These are phyloP conservation scores for Myiotriccus ornatus DNA, from an alignment of 2,797 vertebrate species.

Conservation along the genomic window DNA sequence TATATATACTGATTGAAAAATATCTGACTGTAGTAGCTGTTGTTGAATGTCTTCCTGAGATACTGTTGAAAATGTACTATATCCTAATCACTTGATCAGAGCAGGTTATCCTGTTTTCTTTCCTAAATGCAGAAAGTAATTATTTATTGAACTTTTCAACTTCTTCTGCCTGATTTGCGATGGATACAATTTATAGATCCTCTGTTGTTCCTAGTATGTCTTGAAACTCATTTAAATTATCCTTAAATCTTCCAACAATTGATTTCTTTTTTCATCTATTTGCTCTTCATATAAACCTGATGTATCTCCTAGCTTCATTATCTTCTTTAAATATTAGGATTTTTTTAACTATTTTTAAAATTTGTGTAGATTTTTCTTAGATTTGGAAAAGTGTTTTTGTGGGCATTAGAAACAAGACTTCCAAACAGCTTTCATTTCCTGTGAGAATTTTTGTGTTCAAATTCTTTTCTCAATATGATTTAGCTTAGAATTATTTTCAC, in stretches of 20 bases:
- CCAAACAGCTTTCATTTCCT: neutral
- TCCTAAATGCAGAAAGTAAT: slow-evolving; percentile 33
- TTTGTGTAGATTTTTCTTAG: neutral
- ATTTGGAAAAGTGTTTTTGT: neutral
- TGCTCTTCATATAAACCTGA: neutral
- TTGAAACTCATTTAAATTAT: slow-evolving; percentile 39
- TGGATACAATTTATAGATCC: neutral
- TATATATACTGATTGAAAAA: neutral
- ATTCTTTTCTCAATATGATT: neutral
- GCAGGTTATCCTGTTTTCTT: slow-evolving; percentile 11
- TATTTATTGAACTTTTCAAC: slow-evolving; percentile 52
- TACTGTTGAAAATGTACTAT: neutral
- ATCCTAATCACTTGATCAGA: neutral
- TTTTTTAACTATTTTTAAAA: neutral
- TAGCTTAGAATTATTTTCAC: neutral
- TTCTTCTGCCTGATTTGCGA: slow-evolving; percentile 33
- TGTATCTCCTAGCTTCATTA: neutral
- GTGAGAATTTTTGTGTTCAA: neutral
- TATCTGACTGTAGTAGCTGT: neutral
- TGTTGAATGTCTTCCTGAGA: neutral
- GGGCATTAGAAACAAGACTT: neutral
- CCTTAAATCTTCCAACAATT: neutral
- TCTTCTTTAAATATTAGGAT: neutral
- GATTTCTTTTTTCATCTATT: slow-evolving; percentile 3
- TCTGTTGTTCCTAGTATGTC: neutral